phyloP scores from a whole-genome alignment of 2,888 invertebrate genomes.

The Chalcosyrphus nemorum region DNA sequence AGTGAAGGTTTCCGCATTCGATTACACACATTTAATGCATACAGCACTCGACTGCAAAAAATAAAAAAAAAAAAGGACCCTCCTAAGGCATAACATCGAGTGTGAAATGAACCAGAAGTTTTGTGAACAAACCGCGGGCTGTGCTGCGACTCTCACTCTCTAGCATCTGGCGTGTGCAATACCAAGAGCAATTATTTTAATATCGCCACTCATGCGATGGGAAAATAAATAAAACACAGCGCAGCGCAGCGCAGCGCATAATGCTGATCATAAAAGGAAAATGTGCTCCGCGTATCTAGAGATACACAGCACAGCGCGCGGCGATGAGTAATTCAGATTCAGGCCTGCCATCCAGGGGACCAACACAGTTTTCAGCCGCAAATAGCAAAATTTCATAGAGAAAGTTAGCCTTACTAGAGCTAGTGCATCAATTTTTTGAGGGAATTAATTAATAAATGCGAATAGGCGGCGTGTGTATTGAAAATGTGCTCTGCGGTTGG shows the following conservation, averaged over 20 bases:
- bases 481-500: constrained; percentile 48
- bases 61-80: constrained; percentile 5
- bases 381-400: constrained; percentile 38
- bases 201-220: constrained; percentile 62
- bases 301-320: background rate
- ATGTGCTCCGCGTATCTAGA: constrained; percentile 7
- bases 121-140: constrained; percentile 43
- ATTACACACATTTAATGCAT: constrained; percentile 30
- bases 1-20: constrained; percentile 28
- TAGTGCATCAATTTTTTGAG: constrained; percentile 58
- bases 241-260: no score
- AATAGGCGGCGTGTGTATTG: no score
- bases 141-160: constrained; percentile 38
- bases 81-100: constrained; percentile 31
- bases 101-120: constrained; percentile 61
- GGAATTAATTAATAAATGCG: constrained; percentile 68
- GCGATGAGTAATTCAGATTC: constrained; percentile 38
- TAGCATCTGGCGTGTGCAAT: constrained; percentile 66
- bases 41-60: constrained; percentile 9
- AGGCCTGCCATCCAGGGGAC: constrained; percentile 54
- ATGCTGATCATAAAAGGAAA: constrained; percentile 45
- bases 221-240: constrained; percentile 66
- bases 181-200: constrained; percentile 64
- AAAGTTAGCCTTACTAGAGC: background rate
- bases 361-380: constrained; percentile 32